These are phyloP conservation scores for Lutjanus argentimaculatus DNA, from an alignment of 2,797 vertebrate genomes.

Conservation along the genomic window DNA sequence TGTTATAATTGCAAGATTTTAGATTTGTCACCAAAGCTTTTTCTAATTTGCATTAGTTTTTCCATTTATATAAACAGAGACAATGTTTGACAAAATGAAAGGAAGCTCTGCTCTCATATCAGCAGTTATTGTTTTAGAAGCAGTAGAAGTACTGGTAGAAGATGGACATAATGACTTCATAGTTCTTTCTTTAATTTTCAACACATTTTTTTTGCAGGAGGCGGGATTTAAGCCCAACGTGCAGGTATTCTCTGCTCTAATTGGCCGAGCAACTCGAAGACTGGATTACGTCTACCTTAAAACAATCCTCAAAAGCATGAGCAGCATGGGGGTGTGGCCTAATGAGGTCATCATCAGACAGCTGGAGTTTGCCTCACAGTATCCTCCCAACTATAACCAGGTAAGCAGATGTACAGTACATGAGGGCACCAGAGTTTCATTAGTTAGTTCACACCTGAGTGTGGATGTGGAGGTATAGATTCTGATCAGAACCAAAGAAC, in stretches of 20 bases:
- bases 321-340: slow-evolving; percentile 84
- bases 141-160: no score
- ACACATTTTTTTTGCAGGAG: slow-evolving; percentile 76
- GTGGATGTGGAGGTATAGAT: neutral
- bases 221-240: slow-evolving; percentile 89
- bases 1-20: neutral
- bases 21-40: neutral
- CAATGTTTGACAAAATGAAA: neutral
- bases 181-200: neutral
- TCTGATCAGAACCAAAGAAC: neutral
- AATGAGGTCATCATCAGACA: slow-evolving; percentile 94
- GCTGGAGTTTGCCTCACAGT: slow-evolving; percentile 93
- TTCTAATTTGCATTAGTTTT: neutral
- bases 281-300: slow-evolving; percentile 93
- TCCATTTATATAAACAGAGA: neutral
- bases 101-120: neutral
- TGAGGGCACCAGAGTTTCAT: neutral
- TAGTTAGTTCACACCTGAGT: neutral
- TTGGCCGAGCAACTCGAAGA: slow-evolving; percentile 87
- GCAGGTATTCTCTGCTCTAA: slow-evolving; percentile 92
- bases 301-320: slow-evolving; percentile 90
- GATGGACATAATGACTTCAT: neutral
- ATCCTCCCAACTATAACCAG: slow-evolving; percentile 92
- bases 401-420: slow-evolving; percentile 73
- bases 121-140: neutral